These are phyloP conservation scores for Saguinus imperator DNA, from an alignment of 2,113 vertebrate genomes.

Conservation along the genomic window DNA sequence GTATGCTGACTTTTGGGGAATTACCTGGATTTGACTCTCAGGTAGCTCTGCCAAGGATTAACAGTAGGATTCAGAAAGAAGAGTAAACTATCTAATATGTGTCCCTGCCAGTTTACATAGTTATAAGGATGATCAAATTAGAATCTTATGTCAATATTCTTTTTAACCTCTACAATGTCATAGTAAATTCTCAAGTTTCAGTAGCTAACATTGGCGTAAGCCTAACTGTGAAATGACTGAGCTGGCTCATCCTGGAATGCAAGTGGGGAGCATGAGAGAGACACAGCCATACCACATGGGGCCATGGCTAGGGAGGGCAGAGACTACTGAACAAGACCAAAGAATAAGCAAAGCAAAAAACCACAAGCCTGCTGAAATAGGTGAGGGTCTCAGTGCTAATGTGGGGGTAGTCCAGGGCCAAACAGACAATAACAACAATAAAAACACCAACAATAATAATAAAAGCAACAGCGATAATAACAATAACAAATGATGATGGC, in stretches of 20 bases:
- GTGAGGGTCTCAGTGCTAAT: not conserved
- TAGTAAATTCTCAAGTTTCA: not conserved
- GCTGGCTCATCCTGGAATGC: not conserved
- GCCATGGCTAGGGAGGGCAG: fast-evolving
- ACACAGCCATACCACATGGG: not conserved
- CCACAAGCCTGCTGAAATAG: not conserved
- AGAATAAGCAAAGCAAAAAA: not conserved
- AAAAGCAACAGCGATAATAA: not conserved
- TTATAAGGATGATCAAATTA: not conserved
- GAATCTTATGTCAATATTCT: not conserved
- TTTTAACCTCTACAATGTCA: not conserved
- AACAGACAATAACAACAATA: not conserved
- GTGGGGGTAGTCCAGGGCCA: not conserved
- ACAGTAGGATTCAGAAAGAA: not conserved
- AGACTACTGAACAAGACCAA: not conserved
- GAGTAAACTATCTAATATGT: not conserved
- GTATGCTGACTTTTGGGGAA: not conserved
- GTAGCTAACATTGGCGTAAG: not conserved
- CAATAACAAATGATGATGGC: not conserved
- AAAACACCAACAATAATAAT: not conserved
- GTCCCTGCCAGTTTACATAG: not conserved
- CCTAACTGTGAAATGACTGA: not conserved
- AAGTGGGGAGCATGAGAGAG: not conserved
- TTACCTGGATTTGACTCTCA: not conserved
- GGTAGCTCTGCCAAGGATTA: not conserved